Evolutionary conservation across 2,888 invertebrate genomes (phyloP), one percentile per base, ranked within the genome.

Genomic region (Tuberolachnus salignus): DNA sequence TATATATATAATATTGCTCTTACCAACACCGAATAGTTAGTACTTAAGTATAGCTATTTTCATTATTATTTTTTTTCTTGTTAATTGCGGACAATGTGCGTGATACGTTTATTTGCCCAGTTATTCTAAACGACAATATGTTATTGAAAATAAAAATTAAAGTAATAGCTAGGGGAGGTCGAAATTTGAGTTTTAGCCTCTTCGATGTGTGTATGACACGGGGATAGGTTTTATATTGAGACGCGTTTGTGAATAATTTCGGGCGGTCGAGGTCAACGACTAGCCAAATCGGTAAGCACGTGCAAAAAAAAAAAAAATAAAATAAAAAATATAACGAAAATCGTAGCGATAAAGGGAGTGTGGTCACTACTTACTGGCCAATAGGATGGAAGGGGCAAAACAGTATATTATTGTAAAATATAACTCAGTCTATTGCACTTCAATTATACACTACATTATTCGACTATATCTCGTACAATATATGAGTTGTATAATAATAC

Each of bases 211-310:
- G 19, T 78, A 78, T 42, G 42, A 13, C 21, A 49, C 42, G 42
- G 49, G 51, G 57, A 69, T 61, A 75, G 74, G 66, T 11, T 55
- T 21, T 67, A 23, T 74, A 23, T 74, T 74, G 53, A 44, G 67
- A 34, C 66, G 46, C 49, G 4, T 66, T 49, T 51, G 67, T 74
- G 69, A 78, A 78, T 78, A 78, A 78, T 69, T 78, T 78, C n/a
- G 42, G 51, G 69, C 42, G 34, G 59, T 59, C 69, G 78, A 78
- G 78, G 78, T 78, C 78, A 78, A 78, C 78, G 69, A 78, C 78
- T 78, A 78, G 59, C 49, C 59, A 69, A 78, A 75, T 57, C 66
- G 66, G 55, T 57, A 61, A 78, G 49, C 59, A 67, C 14, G 78
- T 59, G 75, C 11, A 78, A 57, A 78, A 34, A n/a, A n/a, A n/a